Evolutionary conservation across 2,888 invertebrate species (phyloP), one percentile per base, ranked within the genome.

Genomic region (Pantelozetes paolii): DNA sequence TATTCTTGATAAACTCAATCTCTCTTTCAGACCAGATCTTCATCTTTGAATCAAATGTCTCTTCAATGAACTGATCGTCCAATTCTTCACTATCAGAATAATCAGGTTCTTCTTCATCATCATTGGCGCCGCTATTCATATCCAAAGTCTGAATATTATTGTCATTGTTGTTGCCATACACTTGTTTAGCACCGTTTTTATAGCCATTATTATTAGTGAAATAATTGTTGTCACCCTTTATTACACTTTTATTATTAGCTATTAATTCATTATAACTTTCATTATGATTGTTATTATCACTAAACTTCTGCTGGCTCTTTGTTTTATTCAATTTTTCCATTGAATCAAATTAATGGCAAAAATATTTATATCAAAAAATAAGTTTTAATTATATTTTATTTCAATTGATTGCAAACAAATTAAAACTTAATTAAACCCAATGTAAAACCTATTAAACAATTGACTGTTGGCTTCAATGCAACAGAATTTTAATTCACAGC

Each of bases 21-120:
- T 62, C 62, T 32, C 36, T 30, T 15, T 62, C 13, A n/a, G 62
- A 62, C 62, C 62, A 62, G 8, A 62, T 32, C 32, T 62, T 62
- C 18, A 62, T 15, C 11, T 1, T 62, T 62, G 30, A 18, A 2
- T 18, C 36, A 18, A 62, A 62, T 15, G 5, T 28, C 0, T 30
- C 62, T 32, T 30, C 32, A 32, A 36, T 5, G 32, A 54, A 8
- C 36, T 36, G 5, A 13, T 54, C 54, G 54, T 26, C 54, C 26
- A 9, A 23, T 9, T 54, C 54, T 8, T 20, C 5, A 26, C 26
- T 13, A 54, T 26, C 26, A 11, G 1, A 8, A 9, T 9, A n/a
- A 13, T 26, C 23, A 13, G 3, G 20, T 26, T 26, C 26, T 23
- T 54, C 23, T 0, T 11, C 26, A 8, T 18, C 54, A 26, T 54